These are phyloP conservation scores for Telmatochromis brichardi DNA, from an alignment of 2,113 vertebrate genomes.

Conservation along the genomic window DNA sequence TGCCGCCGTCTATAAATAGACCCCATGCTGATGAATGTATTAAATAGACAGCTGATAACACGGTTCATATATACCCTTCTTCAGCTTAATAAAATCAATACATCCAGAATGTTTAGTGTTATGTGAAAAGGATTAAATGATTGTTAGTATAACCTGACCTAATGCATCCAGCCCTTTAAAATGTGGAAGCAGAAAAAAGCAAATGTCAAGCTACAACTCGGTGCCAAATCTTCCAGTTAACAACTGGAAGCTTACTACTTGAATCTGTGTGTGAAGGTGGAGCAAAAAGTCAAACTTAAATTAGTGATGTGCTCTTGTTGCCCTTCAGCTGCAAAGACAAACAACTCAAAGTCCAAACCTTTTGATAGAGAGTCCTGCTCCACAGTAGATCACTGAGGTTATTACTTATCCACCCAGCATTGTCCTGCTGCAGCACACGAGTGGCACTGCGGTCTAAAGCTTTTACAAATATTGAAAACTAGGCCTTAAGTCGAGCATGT, in stretches of 20 bases:
- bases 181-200: background rate
- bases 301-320: conserved; percentile 25
- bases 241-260: background rate
- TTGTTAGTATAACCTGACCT: background rate
- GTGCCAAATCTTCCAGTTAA: background rate
- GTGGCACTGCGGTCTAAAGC: background rate
- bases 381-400: background rate
- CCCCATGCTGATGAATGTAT: background rate
- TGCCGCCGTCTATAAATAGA: conserved; percentile 23
- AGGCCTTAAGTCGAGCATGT: background rate
- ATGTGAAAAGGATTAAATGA: background rate
- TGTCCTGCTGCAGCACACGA: background rate
- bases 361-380: conserved; percentile 14
- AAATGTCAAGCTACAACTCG: background rate
- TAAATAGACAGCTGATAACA: conserved; percentile 2
- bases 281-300: background rate
- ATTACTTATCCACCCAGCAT: conserved; percentile 2
- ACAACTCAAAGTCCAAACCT: background rate
- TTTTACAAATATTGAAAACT: background rate
- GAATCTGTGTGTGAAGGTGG: background rate
- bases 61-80: background rate
- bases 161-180: background rate
- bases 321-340: conserved; percentile 34
- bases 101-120: background rate
- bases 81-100: background rate